A percentile compares a stretch with the other conserved stretches of the same genome.
phyloP scores from a whole-genome alignment of 2,797 vertebrate genomes.

The Merluccius polli region DNA sequence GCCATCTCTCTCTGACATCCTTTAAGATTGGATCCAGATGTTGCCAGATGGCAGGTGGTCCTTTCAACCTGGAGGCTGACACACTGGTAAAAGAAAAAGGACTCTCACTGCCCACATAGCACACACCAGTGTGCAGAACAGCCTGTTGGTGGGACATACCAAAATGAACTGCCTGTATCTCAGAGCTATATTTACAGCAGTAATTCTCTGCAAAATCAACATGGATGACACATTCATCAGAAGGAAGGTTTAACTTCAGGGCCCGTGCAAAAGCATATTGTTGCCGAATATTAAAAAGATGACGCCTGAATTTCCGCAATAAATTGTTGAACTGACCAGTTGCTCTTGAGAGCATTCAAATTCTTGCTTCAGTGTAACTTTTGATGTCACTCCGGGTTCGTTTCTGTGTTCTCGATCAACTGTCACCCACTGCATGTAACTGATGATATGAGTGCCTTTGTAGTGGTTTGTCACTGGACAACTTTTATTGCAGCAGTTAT shows the following conservation, averaged over 20 bases:
- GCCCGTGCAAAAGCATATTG: slow-evolving; percentile 18
- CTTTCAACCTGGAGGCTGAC: no score
- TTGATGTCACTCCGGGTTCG: slow-evolving; percentile 23
- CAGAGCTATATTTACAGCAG: slow-evolving; percentile 18
- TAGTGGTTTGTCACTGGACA: slow-evolving; percentile 18
- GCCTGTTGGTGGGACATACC: slow-evolving; percentile 29
- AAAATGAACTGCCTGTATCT: slow-evolving; percentile 23
- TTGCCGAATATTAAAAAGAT: slow-evolving; percentile 19
- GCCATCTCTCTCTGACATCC: no score
- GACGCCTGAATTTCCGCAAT: slow-evolving; percentile 22
- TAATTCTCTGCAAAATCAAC: slow-evolving; percentile 25
- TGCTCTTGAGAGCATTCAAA: no score
- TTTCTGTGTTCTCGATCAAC: slow-evolving; percentile 26
- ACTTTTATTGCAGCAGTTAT: slow-evolving; percentile 19
- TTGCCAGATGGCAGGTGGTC: no score
- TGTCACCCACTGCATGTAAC: slow-evolving; percentile 24
- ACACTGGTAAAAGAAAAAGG: no score
- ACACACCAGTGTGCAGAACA: slow-evolving; percentile 18
- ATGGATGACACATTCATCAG: slow-evolving; percentile 15
- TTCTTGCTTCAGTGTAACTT: slow-evolving; percentile 32
- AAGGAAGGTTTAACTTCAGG: slow-evolving; percentile 20
- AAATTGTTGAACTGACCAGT: no score
- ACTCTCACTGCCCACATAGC: background rate
- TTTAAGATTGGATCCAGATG: no score
- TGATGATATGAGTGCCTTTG: slow-evolving; percentile 9